Evolutionary conservation across 2,888 invertebrate genomes (phyloP), one percentile per base, ranked within the genome.

Genomic region (Caenorhabditis sp.): DNA sequence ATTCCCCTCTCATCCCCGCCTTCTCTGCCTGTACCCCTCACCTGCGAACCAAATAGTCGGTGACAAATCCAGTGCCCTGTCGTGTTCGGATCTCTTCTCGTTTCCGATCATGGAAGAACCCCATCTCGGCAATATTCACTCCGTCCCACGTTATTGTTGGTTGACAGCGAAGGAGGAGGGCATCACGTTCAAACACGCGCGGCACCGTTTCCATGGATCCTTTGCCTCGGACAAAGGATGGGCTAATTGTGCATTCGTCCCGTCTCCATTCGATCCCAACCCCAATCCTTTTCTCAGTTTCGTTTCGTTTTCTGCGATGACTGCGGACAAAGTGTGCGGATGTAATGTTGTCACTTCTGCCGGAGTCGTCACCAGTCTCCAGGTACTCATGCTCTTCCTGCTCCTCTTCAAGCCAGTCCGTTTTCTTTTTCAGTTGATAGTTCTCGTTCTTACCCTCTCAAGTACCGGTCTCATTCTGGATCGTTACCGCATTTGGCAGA

Each of bases 311-410:
- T 53, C 32, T 45, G 15, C 26, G 22, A 48, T 55, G 52, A 83
- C 78, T 62, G 71, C 81, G n/a, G 85, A 85, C 53, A 78, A 80
- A 70, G 70, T 85, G 26, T 85, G 85, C 46, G 83, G 85, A 22
- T 85, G 83, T 55, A 83, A 85, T 78, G 85, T 82, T 15, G 78
- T 85, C 11, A 85, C 85, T 9, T 81, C 83, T 22, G 85, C 85
- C 17, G 85, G 85, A n/a, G 80, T 85, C 7, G 78, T 81, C 9
- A 80, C 81, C 35, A 80, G 80, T 59, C 61, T 83, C 4, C 83
- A 83, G 71, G 81, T 81, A 26, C 9, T 17, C n/a, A 11, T 6
- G 30, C 11, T 39, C 17, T 7, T 35, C 35, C 6, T n/a, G n/a
- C n/a, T n/a, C n/a, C n/a, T n/a, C n/a, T n/a, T n/a, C n/a, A n/a